phyloP scores from a whole-genome alignment of 2,888 invertebrate genomes.

The Chironomus riparius region DNA sequence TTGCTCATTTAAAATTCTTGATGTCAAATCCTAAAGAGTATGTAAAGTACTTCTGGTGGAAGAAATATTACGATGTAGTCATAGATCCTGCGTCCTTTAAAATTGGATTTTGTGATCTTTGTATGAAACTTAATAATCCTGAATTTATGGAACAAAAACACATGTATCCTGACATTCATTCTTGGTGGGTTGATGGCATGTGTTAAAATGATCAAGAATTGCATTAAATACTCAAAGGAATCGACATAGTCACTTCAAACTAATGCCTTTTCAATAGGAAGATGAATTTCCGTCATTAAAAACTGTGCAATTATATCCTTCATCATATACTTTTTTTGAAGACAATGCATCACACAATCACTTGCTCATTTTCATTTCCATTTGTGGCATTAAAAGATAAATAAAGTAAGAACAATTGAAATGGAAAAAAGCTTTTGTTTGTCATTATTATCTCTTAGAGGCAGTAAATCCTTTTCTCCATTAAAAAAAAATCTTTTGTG shows the following conservation, averaged over 20 bases:
- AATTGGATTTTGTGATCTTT: not conserved
- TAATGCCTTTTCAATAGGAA: not conserved
- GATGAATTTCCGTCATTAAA: not conserved
- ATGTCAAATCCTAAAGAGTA: constrained; percentile 37
- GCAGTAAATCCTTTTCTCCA: not conserved
- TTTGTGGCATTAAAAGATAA: not conserved
- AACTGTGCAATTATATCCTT: not conserved
- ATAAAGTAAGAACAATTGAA: not conserved
- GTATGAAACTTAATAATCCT: not conserved
- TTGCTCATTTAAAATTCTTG: constrained; percentile 44
- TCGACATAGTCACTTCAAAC: too few species aligned
- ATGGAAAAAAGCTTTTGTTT: not conserved
- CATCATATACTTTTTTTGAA: too few species aligned
- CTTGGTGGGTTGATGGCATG: not conserved
- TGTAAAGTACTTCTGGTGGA: not conserved
- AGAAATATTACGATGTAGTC: not conserved
- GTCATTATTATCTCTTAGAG: not conserved
- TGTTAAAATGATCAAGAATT: not conserved
- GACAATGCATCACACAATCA: too few species aligned
- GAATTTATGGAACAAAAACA: not conserved
- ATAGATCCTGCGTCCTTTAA: not conserved
- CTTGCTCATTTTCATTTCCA: not conserved
- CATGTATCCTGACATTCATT: not conserved
- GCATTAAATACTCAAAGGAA: too few species aligned
- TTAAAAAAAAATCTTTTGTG: too few species aligned